A percentile compares a stretch with the other conserved stretches of the same genome.
Evolutionary conservation across 1,140 invertebrate species (phyloP).

Genomic region (Belonocnema kinseyi): DNA sequence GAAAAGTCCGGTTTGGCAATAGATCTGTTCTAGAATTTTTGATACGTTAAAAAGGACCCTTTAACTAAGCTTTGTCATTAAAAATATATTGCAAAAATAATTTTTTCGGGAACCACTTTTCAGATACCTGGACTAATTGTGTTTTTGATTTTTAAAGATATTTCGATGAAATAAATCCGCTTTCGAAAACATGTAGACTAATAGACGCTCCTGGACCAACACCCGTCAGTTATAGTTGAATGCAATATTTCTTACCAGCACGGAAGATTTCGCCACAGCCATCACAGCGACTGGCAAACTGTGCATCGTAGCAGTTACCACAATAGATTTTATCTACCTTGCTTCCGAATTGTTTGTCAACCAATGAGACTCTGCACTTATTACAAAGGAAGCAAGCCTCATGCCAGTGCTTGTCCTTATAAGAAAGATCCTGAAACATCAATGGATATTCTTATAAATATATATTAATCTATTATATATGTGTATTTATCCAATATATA

Average conservation of each 20-base stretch:
- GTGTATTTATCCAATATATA: background rate
- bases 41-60: no score
- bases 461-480: no score
- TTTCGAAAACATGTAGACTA: no score
- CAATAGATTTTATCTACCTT: conserved; percentile 99
- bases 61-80: no score
- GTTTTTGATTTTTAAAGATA: no score
- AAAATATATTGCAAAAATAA: no score
- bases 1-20: no score
- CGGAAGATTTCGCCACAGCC: conserved; percentile 98
- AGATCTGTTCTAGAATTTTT: no score
- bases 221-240: background rate
- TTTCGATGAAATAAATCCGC: no score
- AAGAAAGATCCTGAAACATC: conserved; percentile 94
- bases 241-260: conserved; percentile 86
- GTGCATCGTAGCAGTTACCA: conserved; percentile 98
- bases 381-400: conserved; percentile 99
- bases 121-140: no score
- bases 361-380: conserved; percentile 97
- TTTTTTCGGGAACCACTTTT: no score
- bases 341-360: conserved; percentile 99
- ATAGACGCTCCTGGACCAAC: no score
- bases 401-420: conserved; percentile 99
- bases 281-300: conserved; percentile 99
- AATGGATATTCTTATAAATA: conserved; percentile 32